Conservation (phyloP, 2,888 invertebrate species). For the Limnephilus rhombicus region DNA sequence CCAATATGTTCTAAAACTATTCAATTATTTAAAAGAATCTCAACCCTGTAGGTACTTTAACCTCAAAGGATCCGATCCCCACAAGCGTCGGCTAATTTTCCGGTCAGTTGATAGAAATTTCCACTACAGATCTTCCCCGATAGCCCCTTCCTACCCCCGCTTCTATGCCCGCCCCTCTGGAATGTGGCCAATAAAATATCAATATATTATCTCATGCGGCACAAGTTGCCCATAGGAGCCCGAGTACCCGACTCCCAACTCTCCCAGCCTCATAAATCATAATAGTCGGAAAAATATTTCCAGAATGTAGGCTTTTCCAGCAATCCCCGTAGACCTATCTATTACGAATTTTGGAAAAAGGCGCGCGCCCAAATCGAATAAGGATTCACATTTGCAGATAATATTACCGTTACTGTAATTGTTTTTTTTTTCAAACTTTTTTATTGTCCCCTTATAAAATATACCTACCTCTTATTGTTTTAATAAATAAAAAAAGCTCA, state of each 20-base stretch:
- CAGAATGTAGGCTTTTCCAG: conserved; percentile 34
- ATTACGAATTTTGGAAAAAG: conserved; percentile 44
- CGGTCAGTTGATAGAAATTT: conserved; percentile 63
- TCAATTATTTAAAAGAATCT: background rate
- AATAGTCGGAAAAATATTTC: conserved; percentile 58
- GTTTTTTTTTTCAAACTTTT: background rate
- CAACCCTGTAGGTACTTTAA: background rate
- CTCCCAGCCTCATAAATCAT: conserved; percentile 56
- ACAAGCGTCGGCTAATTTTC: conserved; percentile 62
- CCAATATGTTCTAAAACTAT: background rate
- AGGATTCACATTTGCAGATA: conserved; percentile 1
- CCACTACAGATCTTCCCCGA: conserved; percentile 53
- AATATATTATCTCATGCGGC: conserved; percentile 63
- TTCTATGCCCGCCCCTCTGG: conserved; percentile 45
- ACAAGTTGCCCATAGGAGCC: conserved; percentile 40
- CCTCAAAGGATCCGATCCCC: conserved; percentile 22
- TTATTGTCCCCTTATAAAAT: background rate
- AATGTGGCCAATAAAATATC: conserved; percentile 65
- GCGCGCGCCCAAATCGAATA: background rate
- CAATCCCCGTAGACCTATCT: conserved; percentile 39
- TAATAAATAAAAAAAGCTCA: background rate
- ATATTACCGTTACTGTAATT: background rate
- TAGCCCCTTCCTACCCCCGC: background rate
- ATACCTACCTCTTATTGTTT: background rate
- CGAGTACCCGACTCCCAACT: conserved; percentile 32